A percentile compares a stretch with the other conserved stretches of the same genome.
phyloP scores from a whole-genome alignment of 1,140 invertebrate species.

The Bombus sibiricus region DNA sequence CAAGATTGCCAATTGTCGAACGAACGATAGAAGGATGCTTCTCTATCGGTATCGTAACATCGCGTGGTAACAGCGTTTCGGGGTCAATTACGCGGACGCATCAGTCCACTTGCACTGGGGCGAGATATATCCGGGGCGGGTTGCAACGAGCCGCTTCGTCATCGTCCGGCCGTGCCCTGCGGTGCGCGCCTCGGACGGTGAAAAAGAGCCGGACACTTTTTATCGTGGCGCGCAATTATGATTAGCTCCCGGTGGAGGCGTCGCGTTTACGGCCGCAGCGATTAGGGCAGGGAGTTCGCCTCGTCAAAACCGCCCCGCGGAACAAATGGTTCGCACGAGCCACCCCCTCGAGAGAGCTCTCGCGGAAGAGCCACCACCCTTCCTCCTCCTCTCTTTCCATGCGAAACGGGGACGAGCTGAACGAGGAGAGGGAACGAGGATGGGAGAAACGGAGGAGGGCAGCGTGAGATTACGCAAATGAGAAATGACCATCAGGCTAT shows the following conservation, averaged over 20 bases:
- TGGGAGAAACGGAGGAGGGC: slow-evolving; percentile 24
- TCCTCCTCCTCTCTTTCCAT: slow-evolving; percentile 1
- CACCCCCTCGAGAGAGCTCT: slow-evolving; percentile 17
- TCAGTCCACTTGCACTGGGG: not conserved
- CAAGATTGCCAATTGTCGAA: not conserved
- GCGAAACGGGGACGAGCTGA: slow-evolving; percentile 11
- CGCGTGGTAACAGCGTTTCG: not conserved
- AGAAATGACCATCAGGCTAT: slow-evolving; percentile 81
- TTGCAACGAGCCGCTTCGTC: slow-evolving; percentile 59
- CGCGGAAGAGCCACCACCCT: slow-evolving; percentile 41
- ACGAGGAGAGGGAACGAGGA: slow-evolving; percentile 68
- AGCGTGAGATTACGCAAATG: slow-evolving; percentile 81
- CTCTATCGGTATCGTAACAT: not conserved
- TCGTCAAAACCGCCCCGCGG: slow-evolving; percentile 77
- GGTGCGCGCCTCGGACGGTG: slow-evolving; percentile 60
- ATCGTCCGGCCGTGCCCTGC: slow-evolving; percentile 43
- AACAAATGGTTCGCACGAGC: slow-evolving; percentile 74
- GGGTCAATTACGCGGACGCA: slow-evolving; percentile 21
- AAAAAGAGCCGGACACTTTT: slow-evolving; percentile 78
- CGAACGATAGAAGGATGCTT: not conserved
- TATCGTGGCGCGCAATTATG: slow-evolving; percentile 77
- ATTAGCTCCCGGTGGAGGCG: slow-evolving; percentile 71
- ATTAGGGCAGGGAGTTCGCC: slow-evolving; percentile 57
- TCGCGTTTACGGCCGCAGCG: slow-evolving; percentile 57
- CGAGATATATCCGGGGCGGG: slow-evolving; percentile 7